These are phyloP conservation scores for Hipparchia semele DNA, from an alignment of 2,888 invertebrate species.

Conservation along the genomic window DNA sequence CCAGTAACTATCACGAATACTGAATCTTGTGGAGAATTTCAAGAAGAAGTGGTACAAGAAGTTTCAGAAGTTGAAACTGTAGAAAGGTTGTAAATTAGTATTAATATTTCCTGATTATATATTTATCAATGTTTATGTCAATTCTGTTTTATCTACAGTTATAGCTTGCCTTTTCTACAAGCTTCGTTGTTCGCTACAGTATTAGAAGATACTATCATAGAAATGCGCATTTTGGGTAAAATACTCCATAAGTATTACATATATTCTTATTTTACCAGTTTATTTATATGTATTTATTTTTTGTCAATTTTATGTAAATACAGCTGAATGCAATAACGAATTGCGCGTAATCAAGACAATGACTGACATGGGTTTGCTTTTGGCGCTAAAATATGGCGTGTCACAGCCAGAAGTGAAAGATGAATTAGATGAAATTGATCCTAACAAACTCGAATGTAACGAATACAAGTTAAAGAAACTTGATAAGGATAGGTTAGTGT, in stretches of 20 bases:
- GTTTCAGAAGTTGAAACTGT: not conserved
- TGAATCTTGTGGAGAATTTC: not conserved
- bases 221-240: constrained; percentile 50
- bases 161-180: constrained; percentile 47
- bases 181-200: constrained; percentile 49
- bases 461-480: constrained; percentile 51
- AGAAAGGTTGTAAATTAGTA: not conserved
- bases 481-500: constrained; percentile 47
- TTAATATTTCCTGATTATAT: not conserved
- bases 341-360: constrained; percentile 46
- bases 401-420: constrained; percentile 42
- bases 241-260: not conserved
- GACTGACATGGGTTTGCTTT: constrained; percentile 45
- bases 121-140: not conserved
- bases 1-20: not conserved
- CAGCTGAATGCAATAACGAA: constrained; percentile 51
- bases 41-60: not conserved
- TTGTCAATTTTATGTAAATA: not conserved
- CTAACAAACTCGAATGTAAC: constrained; percentile 39
- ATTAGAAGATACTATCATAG: constrained; percentile 50
- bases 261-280: too few species aligned
- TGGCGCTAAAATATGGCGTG: constrained; percentile 45
- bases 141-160: constrained; percentile 14
- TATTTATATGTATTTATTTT: not conserved
- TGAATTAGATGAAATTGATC: constrained; percentile 47